Conservation (phyloP, 2,888 invertebrate species). For the Creontiades dilutus region DNA sequence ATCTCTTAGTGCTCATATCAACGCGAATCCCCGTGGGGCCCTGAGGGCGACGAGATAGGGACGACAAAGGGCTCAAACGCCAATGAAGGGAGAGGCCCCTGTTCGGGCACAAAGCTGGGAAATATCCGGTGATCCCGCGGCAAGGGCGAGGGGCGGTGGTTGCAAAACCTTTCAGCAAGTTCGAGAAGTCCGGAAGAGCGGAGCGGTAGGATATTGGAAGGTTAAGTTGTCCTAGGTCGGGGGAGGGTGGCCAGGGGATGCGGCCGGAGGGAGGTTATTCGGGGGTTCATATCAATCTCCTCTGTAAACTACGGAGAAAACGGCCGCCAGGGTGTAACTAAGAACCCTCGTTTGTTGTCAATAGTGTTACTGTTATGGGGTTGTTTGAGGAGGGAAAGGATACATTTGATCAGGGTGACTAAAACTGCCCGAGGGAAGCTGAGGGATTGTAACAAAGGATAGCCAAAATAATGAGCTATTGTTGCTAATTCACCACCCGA, state of each 20-base stretch:
- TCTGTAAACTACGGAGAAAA: slow-evolving; percentile 21
- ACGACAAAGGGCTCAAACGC: slow-evolving; percentile 39
- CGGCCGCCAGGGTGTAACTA: slow-evolving; percentile 52
- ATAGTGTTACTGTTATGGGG: slow-evolving; percentile 31
- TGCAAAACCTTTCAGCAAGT: slow-evolving; percentile 5
- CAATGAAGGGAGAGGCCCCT: neutral
- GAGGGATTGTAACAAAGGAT: neutral
- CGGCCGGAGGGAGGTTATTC: neutral
- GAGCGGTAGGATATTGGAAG: slow-evolving; percentile 32
- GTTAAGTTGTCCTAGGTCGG: slow-evolving; percentile 13
- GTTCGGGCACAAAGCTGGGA: slow-evolving; percentile 28
- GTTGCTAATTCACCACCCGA: neutral
- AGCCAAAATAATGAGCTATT: neutral
- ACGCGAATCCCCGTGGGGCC: slow-evolving; percentile 31
- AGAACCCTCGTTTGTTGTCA: slow-evolving; percentile 29
- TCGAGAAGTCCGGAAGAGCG: neutral
- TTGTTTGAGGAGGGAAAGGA: slow-evolving; percentile 36
- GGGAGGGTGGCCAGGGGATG: neutral
- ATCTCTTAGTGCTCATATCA: slow-evolving; percentile 41
- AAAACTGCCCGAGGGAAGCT: slow-evolving; percentile 9
- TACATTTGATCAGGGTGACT: slow-evolving; percentile 43
- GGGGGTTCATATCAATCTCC: slow-evolving; percentile 26
- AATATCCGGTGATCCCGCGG: slow-evolving; percentile 20
- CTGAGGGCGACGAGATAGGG: slow-evolving; percentile 32
- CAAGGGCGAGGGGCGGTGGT: neutral